Conservation (phyloP, 2,797 vertebrate species). For the Melanogrammus aeglefinus region DNA sequence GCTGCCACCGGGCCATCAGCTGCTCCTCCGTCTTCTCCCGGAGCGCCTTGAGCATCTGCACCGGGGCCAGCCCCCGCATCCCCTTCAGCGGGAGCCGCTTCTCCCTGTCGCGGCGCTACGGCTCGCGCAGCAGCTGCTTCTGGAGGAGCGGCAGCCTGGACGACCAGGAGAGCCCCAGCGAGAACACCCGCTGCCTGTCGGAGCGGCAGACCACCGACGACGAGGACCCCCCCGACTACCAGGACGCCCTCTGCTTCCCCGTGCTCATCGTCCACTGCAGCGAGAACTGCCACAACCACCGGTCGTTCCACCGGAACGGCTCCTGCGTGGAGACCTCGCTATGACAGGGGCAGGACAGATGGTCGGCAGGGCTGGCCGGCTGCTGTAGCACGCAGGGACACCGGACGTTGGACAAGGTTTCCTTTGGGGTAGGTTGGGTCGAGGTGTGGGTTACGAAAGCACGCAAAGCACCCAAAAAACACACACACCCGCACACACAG, state of each 20-base stretch:
- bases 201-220: slow-evolving; percentile 80
- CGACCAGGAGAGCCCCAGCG: slow-evolving; percentile 86
- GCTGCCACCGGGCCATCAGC: slow-evolving; percentile 90
- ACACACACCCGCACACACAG: neutral
- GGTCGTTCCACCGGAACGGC: slow-evolving; percentile 90
- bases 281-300: slow-evolving; percentile 92
- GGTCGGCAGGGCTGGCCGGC: slow-evolving; percentile 21
- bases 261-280: slow-evolving; percentile 95
- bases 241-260: slow-evolving; percentile 92
- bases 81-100: slow-evolving; percentile 91
- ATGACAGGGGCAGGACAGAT: slow-evolving; percentile 67
- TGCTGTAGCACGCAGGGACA: slow-evolving; percentile 49
- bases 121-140: slow-evolving; percentile 91
- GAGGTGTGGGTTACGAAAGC: slow-evolving; percentile 9
- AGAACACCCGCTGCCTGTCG: slow-evolving; percentile 89
- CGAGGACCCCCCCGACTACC: slow-evolving; percentile 90
- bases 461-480: slow-evolving; percentile 9
- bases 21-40: slow-evolving; percentile 96
- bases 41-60: slow-evolving; percentile 92
- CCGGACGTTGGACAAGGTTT: slow-evolving; percentile 22
- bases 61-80: slow-evolving; percentile 81
- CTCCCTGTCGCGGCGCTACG: slow-evolving; percentile 87
- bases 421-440: slow-evolving; percentile 16
- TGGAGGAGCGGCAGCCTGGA: slow-evolving; percentile 92
- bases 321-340: slow-evolving; percentile 95